Base-by-base conservation (phyloP, 2,797 vertebrate genomes). In the Xenops minutus region DNA sequence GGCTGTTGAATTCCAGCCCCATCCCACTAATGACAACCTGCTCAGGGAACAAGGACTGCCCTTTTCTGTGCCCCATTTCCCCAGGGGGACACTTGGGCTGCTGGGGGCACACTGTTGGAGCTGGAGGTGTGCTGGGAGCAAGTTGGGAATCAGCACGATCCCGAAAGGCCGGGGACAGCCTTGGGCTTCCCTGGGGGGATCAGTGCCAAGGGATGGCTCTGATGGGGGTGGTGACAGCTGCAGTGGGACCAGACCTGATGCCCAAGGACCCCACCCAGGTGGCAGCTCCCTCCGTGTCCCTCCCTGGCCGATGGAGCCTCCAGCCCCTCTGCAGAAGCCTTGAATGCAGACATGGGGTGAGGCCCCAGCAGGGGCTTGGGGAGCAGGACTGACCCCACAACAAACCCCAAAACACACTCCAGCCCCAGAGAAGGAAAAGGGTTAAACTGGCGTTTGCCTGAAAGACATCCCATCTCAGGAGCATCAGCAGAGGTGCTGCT, bases 361-460 rank as follows among this genome's bases (percentile, higher is more conserved):
- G 55, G 29, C 14, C 52, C 44, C 37, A 34, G n/a, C 0, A 3
- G 49, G 17, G 15, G 14, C 19, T 34, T 9, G 36, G 16, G 39
- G n/a, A 52, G 49, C 8, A 1, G 64, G 41, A 16, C 30, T 21
- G 76, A 68, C 9, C 46, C 63, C 34, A 1, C 23, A 46, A 29
- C 6, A 0, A 5, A 48, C 73, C 77, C 86, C 76, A 30, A 2
- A 72, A 23, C 55, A 22, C 12, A 2, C 27, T 17, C 27, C 66
- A 36, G 4, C 56, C 67, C 1, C 0, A 5, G 72, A 68, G 95
- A 89, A 75, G 32, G 64, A 61, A 92, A 93, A 91, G 91, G 68
- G 95, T 97, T 97, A 96, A 96, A 36, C 24, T 19, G 78, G 63
- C 0, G 0, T 48, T 64, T 86, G 88, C 32, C 67, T 94, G 84